These are phyloP conservation scores for Hydropsyche tenuis DNA, from an alignment of 1,140 invertebrate species.

Conservation along the genomic window DNA sequence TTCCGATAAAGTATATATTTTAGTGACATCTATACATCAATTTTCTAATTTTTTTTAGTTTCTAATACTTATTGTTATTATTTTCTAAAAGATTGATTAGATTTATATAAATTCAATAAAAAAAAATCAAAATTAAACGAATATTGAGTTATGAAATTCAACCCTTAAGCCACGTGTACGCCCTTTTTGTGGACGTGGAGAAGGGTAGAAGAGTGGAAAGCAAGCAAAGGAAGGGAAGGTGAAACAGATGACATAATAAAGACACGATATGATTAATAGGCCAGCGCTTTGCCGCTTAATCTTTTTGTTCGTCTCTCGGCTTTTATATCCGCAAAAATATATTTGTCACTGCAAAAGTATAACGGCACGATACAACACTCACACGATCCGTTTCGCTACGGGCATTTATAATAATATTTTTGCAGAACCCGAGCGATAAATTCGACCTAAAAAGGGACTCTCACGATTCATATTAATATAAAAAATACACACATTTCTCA, in stretches of 20 bases:
- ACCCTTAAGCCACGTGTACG: conserved; percentile 6
- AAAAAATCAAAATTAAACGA: neutral
- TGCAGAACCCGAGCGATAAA: neutral
- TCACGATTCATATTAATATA: no score
- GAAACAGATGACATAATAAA: conserved; percentile 51
- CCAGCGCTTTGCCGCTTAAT: conserved; percentile 41
- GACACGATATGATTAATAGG: conserved; percentile 49
- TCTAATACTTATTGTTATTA: no score
- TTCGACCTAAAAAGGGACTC: no score
- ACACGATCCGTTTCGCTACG: neutral
- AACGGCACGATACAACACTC: no score
- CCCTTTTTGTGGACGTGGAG: conserved; percentile 10
- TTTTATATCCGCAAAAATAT: conserved; percentile 35
- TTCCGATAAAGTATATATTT: no score
- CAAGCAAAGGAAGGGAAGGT: conserved; percentile 40
- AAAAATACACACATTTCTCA: no score
- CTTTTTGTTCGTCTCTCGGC: conserved; percentile 41
- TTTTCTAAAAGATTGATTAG: no score
- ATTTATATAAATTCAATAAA: no score
- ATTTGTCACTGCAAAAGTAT: conserved; percentile 20
- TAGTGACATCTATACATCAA: neutral
- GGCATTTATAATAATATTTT: neutral
- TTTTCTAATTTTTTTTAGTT: no score
- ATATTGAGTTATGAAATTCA: neutral
- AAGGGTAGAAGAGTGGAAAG: conserved; percentile 34